Evolutionary conservation across 2,888 invertebrate species (phyloP), one percentile per base, ranked within the genome.

Genomic region (Empis livida): DNA sequence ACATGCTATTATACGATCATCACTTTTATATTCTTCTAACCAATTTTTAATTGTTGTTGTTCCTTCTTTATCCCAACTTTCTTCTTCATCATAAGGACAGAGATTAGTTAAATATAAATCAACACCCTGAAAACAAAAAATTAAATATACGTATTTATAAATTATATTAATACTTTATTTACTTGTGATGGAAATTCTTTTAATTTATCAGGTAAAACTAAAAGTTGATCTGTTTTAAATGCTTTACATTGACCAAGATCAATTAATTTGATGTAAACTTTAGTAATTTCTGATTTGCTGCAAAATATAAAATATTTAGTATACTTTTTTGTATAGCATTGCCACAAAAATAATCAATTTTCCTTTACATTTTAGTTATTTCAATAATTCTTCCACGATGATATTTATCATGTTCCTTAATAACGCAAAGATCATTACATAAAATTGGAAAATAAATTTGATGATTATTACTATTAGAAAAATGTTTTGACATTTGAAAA

Each of bases 341-440:
- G n/a, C n/a, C 20, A 20, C 5, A 20, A 5, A 20, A 20, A 20
- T n/a, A n/a, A n/a, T n/a, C n/a, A 20, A 20, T 46, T 49, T 59
- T 51, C 49, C 60, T 46, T 42, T 53, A 56, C 54, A 67, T 63
- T 31, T 56, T 53, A 30, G 60, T 59, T 5, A 57, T 51, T 15
- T 57, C 71, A 1, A 76, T 48, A 1, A 82, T 71, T 62, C 73
- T 71, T 49, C 79, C 79, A 47, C 82, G 68, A 43, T 69, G 71
- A 57, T 72, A 81, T 47, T 68, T 67, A 50, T 64, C 67, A 59
- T 69, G 30, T 72, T 74, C 15, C 39, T 72, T 59, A 14, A 76
- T 71, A 10, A 76, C 77, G 57, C 77, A 81, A 10, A 79, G 51
- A 51, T 77, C 75, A 1, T 80, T 80, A 0, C 75, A 59, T 53